These are phyloP conservation scores for Ispidina lecontei DNA, from an alignment of 2,797 vertebrate genomes.

Conservation along the genomic window DNA sequence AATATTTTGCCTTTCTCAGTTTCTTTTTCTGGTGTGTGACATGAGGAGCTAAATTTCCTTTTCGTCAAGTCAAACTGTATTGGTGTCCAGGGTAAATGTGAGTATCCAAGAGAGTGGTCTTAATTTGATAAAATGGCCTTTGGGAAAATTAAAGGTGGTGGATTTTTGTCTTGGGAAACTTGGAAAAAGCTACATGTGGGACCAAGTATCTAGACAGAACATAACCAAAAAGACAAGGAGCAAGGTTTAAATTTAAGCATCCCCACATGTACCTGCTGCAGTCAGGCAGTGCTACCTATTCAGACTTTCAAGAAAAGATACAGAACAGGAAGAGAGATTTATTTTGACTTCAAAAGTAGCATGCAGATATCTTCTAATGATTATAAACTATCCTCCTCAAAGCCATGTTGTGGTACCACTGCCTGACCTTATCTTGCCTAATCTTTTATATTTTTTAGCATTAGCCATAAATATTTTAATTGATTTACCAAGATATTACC, in stretches of 20 bases:
- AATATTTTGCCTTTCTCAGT: neutral
- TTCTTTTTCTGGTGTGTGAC: neutral
- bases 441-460: slow-evolving; percentile 23
- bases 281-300: neutral
- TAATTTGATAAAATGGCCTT: neutral
- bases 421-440: slow-evolving; percentile 18
- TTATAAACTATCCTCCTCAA: neutral
- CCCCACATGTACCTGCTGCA: neutral
- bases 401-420: neutral
- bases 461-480: slow-evolving; percentile 48
- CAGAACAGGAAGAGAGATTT: neutral
- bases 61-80: neutral
- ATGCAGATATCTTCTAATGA: neutral
- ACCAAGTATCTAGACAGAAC: neutral
- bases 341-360: neutral
- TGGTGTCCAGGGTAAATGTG: neutral
- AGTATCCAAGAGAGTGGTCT: neutral
- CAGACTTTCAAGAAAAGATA: neutral
- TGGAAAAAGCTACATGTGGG: neutral
- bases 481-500: slow-evolving; percentile 46
- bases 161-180: neutral
- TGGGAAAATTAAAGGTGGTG: neutral
- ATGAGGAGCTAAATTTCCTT: neutral
- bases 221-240: neutral
- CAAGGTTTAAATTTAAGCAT: neutral